phyloP scores from a whole-genome alignment of 2,888 invertebrate genomes.

The Aproaerema taeniolella region DNA sequence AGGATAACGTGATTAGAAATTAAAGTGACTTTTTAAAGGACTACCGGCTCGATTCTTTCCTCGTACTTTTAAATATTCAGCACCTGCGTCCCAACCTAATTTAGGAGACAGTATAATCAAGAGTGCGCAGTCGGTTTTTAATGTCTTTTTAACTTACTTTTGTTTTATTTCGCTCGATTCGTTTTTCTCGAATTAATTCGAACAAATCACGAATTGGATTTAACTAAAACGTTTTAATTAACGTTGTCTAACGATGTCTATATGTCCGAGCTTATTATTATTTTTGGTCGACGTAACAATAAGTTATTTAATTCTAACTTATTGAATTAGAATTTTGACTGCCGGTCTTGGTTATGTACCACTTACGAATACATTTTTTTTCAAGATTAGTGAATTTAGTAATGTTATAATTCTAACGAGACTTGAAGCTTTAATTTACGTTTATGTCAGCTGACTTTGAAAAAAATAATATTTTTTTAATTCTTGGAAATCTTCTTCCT shows the following conservation, averaged over 20 bases:
- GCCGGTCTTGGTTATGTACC: too few relatives aligned
- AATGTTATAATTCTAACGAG: too few relatives aligned
- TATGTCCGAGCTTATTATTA: too few relatives aligned
- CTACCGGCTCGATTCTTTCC: conserved; percentile 23
- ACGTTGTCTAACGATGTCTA: not conserved
- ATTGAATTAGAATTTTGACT: too few relatives aligned
- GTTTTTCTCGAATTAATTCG: conserved; percentile 14
- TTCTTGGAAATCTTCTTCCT: too few relatives aligned
- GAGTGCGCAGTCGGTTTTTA: conserved; percentile 35
- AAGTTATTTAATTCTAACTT: too few relatives aligned
- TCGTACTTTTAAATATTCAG: conserved; percentile 48
- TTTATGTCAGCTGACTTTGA: too few relatives aligned
- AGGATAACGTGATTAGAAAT: conserved; percentile 20
- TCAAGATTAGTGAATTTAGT: too few relatives aligned
- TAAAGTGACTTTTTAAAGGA: conserved; percentile 16
- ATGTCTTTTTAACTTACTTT: conserved; percentile 43
- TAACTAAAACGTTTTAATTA: conserved; percentile 5
- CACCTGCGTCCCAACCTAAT: conserved; percentile 46
- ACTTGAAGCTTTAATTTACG: too few relatives aligned
- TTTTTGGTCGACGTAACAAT: too few relatives aligned
- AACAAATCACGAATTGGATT: conserved; percentile 6
- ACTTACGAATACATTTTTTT: too few relatives aligned
- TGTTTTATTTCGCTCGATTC: conserved; percentile 27
- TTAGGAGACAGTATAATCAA: conserved; percentile 41
- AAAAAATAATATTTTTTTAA: too few relatives aligned